Evolutionary conservation across 2,113 vertebrate species (phyloP).

Genomic region (Hyperopisus bebe): DNA sequence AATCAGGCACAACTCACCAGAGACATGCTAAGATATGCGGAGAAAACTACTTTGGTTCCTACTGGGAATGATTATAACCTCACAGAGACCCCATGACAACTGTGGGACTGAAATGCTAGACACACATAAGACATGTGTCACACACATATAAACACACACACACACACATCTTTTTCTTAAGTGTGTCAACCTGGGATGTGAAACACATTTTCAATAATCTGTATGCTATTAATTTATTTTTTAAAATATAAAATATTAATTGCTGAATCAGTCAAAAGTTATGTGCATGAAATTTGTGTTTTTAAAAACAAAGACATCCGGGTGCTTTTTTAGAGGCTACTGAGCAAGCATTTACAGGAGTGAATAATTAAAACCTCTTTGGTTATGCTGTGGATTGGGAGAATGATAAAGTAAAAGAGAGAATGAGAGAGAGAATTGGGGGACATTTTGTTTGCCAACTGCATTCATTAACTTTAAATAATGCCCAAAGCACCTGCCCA

Average conservation of each 20-base stretch:
- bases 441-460: constrained; percentile 30
- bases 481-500: constrained; percentile 30
- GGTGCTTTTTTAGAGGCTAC: constrained; percentile 25
- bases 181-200: constrained; percentile 13
- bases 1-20: not conserved
- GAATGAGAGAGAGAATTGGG: not conserved
- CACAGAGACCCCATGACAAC: too few relatives aligned
- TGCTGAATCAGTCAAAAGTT: constrained; percentile 35
- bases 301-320: constrained; percentile 30
- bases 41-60: not conserved
- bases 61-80: too few relatives aligned
- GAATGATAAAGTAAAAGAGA: not conserved
- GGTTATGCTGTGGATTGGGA: constrained; percentile 30
- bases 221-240: constrained; percentile 18
- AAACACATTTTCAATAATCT: constrained; percentile 17
- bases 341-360: constrained; percentile 27
- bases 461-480: constrained; percentile 34
- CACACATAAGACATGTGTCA: too few relatives aligned
- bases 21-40: not conserved
- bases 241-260: constrained; percentile 25
- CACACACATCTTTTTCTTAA: not conserved
- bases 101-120: too few relatives aligned
- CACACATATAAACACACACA: not conserved
- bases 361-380: constrained; percentile 41
- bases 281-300: constrained; percentile 26